These are phyloP conservation scores for Acropternis orthonyx DNA, from an alignment of 2,797 vertebrate genomes.

Conservation along the genomic window DNA sequence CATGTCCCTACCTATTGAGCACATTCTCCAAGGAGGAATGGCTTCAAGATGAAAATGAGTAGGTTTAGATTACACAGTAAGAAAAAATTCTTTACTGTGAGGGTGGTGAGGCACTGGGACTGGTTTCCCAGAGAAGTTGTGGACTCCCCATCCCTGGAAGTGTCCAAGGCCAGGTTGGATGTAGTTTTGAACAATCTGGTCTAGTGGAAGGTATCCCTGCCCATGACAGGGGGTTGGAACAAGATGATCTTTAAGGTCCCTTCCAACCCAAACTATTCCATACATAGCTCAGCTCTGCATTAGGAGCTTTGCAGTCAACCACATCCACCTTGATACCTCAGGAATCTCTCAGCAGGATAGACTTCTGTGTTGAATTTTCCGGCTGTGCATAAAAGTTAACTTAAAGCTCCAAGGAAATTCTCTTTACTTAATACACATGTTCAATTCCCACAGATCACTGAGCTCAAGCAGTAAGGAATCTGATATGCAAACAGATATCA, in stretches of 20 bases:
- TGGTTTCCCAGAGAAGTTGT: background rate
- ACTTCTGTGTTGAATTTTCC: background rate
- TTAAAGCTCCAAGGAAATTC: constrained; percentile 13
- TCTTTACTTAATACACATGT: background rate
- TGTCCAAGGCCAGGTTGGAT: background rate
- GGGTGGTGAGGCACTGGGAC: background rate
- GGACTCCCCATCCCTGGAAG: background rate
- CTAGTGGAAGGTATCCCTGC: background rate
- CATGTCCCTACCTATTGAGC: background rate
- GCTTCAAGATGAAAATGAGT: background rate
- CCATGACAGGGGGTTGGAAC: background rate
- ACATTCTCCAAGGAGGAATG: background rate
- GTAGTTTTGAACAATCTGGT: accelerated
- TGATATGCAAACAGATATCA: constrained; percentile 17
- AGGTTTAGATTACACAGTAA: too few species aligned
- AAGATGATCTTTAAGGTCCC: background rate
- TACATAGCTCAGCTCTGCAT: background rate
- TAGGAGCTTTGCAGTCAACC: accelerated
- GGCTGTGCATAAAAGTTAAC: background rate
- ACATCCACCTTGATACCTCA: background rate
- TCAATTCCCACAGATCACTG: background rate
- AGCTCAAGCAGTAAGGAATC: background rate
- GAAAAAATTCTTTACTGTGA: background rate
- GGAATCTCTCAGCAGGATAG: background rate
- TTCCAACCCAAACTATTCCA: background rate